phyloP scores from a whole-genome alignment of 2,113 vertebrate genomes.

The Gallinago media region DNA sequence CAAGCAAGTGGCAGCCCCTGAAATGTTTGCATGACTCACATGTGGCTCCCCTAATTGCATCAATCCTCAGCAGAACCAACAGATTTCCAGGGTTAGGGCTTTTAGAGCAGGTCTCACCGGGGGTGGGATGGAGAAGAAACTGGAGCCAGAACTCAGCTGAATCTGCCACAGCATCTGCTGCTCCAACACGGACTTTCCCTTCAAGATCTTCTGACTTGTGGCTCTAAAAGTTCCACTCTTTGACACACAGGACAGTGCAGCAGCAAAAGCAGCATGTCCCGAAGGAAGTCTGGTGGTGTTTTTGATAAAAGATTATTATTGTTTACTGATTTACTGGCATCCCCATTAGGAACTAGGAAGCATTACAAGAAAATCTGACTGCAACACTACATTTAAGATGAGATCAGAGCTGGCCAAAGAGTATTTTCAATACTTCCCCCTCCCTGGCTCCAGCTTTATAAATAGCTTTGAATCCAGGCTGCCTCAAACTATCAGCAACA shows the following conservation, averaged over 20 bases:
- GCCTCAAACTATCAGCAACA: background rate
- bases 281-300: background rate
- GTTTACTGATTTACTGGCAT: background rate
- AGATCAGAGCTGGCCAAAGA: background rate
- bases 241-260: background rate
- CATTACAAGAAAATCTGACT: background rate
- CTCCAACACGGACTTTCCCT: background rate
- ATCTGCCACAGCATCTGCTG: background rate
- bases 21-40: background rate
- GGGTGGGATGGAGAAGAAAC: background rate
- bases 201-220: background rate
- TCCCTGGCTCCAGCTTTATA: background rate
- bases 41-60: background rate
- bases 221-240: background rate
- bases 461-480: background rate
- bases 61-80: background rate
- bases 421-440: background rate
- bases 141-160: background rate
- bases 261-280: background rate
- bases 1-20: background rate
- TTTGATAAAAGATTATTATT: background rate
- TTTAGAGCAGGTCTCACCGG: rapidly evolving
- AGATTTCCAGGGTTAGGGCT: background rate
- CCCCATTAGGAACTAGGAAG: background rate
- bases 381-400: background rate